These are phyloP conservation scores for Muscicapa striata DNA, from an alignment of 2,797 vertebrate genomes.

Conservation along the genomic window DNA sequence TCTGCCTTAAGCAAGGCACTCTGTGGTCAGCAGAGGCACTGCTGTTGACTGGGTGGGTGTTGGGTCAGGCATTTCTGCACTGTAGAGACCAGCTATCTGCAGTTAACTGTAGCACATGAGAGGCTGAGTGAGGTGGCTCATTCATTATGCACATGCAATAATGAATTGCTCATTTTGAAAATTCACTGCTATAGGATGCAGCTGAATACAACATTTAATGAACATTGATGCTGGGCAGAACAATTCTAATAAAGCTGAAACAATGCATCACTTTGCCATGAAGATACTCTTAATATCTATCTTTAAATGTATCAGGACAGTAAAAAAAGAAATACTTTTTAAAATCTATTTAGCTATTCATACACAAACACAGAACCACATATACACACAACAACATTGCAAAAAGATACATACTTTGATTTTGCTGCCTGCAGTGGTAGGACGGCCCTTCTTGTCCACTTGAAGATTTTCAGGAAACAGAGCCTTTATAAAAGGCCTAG, in stretches of 20 bases:
- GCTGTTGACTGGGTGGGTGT: neutral
- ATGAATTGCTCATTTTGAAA: neutral
- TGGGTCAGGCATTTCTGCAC: neutral
- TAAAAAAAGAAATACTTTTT: neutral
- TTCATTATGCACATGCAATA: neutral
- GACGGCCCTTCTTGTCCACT: constrained; percentile 95
- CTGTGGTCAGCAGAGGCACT: neutral
- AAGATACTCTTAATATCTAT: neutral
- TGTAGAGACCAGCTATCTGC: neutral
- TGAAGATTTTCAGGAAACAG: constrained; percentile 95
- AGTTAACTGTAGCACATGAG: neutral
- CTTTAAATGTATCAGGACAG: neutral
- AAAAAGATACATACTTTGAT: constrained; percentile 87
- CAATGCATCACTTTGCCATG: neutral
- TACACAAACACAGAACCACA: neutral
- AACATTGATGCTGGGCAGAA: neutral
- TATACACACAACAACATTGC: neutral
- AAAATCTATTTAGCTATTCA: neutral
- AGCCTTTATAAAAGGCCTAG: constrained; percentile 92
- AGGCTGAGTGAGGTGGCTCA: neutral
- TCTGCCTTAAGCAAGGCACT: neutral
- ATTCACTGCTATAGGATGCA: neutral
- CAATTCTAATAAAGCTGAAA: neutral
- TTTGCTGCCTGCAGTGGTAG: constrained; percentile 95
- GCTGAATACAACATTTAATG: neutral